These are phyloP conservation scores for Hucho hucho DNA, from an alignment of 2,113 vertebrate species.

Conservation along the genomic window DNA sequence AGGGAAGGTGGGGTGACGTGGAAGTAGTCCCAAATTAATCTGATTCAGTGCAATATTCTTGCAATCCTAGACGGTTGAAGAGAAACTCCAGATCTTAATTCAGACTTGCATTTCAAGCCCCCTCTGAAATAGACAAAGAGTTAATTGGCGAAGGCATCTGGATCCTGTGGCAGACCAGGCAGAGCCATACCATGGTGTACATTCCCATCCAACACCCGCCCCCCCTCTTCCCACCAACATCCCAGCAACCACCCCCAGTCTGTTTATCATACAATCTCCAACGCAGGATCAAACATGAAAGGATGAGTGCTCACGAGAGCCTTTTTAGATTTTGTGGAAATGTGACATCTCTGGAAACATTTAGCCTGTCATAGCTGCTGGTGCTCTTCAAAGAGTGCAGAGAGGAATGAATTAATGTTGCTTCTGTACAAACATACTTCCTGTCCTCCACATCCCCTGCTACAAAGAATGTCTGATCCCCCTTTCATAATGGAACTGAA, in stretches of 20 bases:
- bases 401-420: constrained; percentile 78
- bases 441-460: constrained; percentile 59
- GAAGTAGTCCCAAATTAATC: constrained; percentile 61
- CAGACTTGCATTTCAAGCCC: constrained; percentile 56
- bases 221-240: constrained; percentile 12
- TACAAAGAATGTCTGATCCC: constrained; percentile 57
- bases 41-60: constrained; percentile 65
- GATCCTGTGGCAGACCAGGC: constrained; percentile 60
- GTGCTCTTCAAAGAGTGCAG: constrained; percentile 70
- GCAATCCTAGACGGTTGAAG: constrained; percentile 67
- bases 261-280: constrained; percentile 82
- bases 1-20: constrained; percentile 41
- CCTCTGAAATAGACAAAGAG: constrained; percentile 73
- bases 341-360: constrained; percentile 81
- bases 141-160: constrained; percentile 76
- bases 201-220: constrained; percentile 36
- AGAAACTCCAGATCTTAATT: constrained; percentile 63
- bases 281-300: constrained; percentile 83
- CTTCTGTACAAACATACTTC: constrained; percentile 76
- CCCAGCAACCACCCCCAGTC: constrained; percentile 59
- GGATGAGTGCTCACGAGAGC: constrained; percentile 74
- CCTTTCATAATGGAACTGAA: constrained; percentile 53
- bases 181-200: constrained; percentile 41
- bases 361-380: constrained; percentile 75
- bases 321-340: constrained; percentile 78